Percentiles rank a stretch among this genome's conserved stretches.
Evolutionary conservation across 2,797 vertebrate species (phyloP).

Genomic region (Scyliorhinus canicula): DNA sequence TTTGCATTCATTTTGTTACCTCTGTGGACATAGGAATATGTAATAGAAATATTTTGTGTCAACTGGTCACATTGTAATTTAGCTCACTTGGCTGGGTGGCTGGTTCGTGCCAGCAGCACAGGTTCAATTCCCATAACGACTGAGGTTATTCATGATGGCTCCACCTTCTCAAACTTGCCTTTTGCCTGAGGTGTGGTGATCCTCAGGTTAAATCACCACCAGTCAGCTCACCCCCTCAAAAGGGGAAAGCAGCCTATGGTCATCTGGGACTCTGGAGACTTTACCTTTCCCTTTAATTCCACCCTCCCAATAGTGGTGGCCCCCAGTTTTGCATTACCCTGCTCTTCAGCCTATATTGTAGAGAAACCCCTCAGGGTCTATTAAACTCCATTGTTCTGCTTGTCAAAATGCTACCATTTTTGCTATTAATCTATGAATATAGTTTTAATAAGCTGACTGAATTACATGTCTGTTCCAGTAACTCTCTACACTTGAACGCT

Average conservation of each 20-base stretch:
- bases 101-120: no score
- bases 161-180: no score
- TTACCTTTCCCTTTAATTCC: no score
- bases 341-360: neutral
- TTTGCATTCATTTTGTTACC: neutral
- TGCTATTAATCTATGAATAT: neutral
- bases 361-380: neutral
- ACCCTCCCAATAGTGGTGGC: neutral
- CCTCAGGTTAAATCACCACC: no score
- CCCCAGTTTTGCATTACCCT: neutral
- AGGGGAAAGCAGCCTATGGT: no score
- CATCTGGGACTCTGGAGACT: no score
- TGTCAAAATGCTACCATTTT: neutral
- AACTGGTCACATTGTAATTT: neutral
- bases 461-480: neutral
- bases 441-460: neutral
- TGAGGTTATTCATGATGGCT: no score
- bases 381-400: neutral
- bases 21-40: neutral
- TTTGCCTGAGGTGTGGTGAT: no score
- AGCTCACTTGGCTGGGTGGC: no score
- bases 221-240: no score
- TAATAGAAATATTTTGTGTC: neutral
- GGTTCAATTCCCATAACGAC: no score
- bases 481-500: neutral